Conservation (phyloP, 2,113 vertebrate genomes). For the Raja brachyura region DNA sequence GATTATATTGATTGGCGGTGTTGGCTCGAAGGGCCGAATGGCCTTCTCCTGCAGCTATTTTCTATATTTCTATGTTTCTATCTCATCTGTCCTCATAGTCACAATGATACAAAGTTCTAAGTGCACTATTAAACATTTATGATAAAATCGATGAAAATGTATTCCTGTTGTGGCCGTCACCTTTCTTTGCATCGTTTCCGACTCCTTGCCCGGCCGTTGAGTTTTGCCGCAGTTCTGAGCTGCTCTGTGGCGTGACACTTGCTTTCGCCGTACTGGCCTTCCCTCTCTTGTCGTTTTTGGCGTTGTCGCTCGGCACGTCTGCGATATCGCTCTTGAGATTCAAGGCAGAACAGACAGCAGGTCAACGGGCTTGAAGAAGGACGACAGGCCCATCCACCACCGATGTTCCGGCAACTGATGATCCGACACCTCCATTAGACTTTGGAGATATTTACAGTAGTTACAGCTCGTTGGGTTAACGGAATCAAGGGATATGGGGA, state of each 20-base stretch:
- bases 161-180: conserved; percentile 47
- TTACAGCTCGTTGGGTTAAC: no score
- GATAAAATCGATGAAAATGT: background rate
- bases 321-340: conserved; percentile 85
- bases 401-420: no score
- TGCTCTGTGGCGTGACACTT: conserved; percentile 80
- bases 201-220: conserved; percentile 65
- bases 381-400: no score
- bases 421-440: no score
- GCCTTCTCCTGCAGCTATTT: no score
- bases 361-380: background rate
- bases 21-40: no score
- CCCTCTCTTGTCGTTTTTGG: conserved; percentile 91
- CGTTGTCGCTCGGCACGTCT: conserved; percentile 87
- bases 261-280: conserved; percentile 80
- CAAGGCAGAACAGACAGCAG: background rate
- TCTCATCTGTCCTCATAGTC: no score
- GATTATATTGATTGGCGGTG: no score
- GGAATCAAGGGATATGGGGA: no score
- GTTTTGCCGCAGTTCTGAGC: conserved; percentile 76
- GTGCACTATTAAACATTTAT: background rate
- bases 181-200: conserved; percentile 71
- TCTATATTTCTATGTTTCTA: no score
- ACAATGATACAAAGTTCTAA: background rate
- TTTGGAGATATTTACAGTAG: no score